These are phyloP conservation scores for Orbicella faveolata DNA, from an alignment of 64 coral and sea anemone species.

Conservation along the genomic window DNA sequence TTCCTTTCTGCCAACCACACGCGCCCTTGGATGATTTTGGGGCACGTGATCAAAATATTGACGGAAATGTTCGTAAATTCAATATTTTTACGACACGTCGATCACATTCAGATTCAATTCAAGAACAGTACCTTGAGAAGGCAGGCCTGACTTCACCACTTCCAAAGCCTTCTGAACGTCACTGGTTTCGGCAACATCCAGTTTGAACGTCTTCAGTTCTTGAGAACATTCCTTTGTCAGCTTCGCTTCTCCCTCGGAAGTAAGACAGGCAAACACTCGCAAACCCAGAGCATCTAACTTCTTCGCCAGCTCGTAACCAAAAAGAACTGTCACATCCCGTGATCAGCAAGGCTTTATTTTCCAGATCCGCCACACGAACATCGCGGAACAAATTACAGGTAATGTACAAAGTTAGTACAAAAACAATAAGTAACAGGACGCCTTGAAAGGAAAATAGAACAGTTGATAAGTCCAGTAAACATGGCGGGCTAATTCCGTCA, in stretches of 20 bases:
- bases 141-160: not conserved
- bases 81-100: too few relatives aligned
- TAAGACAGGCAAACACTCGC: conserved; percentile 59
- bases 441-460: conserved; percentile 1
- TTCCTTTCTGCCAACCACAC: too few relatives aligned
- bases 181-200: conserved; percentile 24
- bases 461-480: not conserved
- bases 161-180: conserved; percentile 15
- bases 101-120: too few relatives aligned
- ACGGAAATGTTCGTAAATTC: too few relatives aligned
- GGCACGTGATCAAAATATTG: too few relatives aligned
- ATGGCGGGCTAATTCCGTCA: not conserved
- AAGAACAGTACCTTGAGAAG: not conserved
- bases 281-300: conserved; percentile 39
- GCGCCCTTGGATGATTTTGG: too few relatives aligned
- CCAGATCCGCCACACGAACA: conserved; percentile 17
- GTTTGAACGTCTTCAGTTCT: conserved; percentile 38
- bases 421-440: not conserved
- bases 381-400: not conserved
- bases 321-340: conserved; percentile 61
- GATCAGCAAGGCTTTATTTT: conserved; percentile 56
- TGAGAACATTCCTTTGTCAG: conserved; percentile 41
- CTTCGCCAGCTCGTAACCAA: conserved; percentile 49
- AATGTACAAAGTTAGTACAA: conserved; percentile 25
- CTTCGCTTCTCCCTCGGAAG: conserved; percentile 29